phyloP scores from a whole-genome alignment of 2,113 vertebrate genomes.

The Excalfactoria chinensis region DNA sequence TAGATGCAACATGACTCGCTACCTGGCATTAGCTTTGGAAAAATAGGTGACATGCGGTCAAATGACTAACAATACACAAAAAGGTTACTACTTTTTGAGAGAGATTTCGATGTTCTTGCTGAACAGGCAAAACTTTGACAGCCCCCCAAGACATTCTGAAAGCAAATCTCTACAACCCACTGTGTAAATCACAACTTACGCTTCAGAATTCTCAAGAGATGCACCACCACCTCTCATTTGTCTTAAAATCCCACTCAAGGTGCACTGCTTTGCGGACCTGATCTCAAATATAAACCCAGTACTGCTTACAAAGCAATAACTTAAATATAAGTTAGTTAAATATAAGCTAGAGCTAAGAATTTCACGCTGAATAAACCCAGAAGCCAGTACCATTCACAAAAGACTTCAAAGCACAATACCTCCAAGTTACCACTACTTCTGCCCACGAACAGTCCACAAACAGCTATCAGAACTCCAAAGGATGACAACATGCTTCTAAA shows the following conservation, averaged over 20 bases:
- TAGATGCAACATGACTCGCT: not conserved
- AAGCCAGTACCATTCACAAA: not conserved
- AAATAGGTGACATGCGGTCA: not conserved
- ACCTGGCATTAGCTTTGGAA: not conserved
- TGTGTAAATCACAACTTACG: not conserved
- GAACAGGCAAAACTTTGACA: not conserved
- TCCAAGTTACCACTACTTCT: not conserved
- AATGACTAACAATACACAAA: not conserved
- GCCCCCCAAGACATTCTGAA: not conserved
- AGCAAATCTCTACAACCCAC: not conserved
- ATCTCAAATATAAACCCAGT: not conserved
- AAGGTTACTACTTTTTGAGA: not conserved
- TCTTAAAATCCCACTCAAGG: not conserved
- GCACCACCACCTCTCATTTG: rapidly evolving
- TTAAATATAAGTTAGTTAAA: not conserved
- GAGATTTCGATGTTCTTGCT: not conserved
- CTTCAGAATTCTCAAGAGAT: not conserved
- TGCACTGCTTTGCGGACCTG: not conserved
- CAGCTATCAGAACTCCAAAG: not conserved
- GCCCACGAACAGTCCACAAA: not conserved
- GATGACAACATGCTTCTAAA: not conserved
- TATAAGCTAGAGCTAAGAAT: not conserved
- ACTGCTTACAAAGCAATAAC: not conserved
- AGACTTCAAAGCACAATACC: not conserved
- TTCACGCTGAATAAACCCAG: not conserved